Conservation (phyloP, 2,113 vertebrate genomes). For the Microcebus jonahi region DNA sequence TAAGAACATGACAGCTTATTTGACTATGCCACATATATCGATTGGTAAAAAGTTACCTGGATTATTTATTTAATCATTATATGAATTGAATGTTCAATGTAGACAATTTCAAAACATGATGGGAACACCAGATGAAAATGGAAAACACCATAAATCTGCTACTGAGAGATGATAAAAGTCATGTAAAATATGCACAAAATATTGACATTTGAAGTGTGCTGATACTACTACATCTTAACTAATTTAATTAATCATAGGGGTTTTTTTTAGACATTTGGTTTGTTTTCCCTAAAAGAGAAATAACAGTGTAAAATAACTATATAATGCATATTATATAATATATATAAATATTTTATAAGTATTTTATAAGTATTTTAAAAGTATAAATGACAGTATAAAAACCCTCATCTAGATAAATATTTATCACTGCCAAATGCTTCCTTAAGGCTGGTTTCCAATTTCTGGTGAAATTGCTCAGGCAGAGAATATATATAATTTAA, state of each 20-base stretch:
- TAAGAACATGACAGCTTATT: no score
- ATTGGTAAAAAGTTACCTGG: background rate
- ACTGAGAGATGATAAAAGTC: background rate
- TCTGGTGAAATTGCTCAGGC: background rate
- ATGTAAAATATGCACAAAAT: no score
- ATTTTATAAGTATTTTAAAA: background rate
- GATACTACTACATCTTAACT: background rate
- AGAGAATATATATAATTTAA: background rate
- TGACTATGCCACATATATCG: no score
- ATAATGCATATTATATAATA: no score
- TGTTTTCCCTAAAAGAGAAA: constrained; percentile 5
- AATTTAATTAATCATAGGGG: background rate
- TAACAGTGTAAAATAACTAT: background rate
- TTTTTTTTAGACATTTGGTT: background rate
- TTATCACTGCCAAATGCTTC: background rate
- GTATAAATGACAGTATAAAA: background rate
- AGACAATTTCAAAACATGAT: background rate
- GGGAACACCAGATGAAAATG: background rate
- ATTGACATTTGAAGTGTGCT: background rate
- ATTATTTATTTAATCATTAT: background rate
- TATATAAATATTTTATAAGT: no score
- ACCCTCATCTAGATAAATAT: background rate
- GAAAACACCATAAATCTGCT: background rate
- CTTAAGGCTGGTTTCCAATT: background rate
- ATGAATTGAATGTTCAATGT: background rate